Evolutionary conservation across 2,797 vertebrate species (phyloP), one percentile per base, ranked within the genome.

Genomic region (Centropyge bicolor): DNA sequence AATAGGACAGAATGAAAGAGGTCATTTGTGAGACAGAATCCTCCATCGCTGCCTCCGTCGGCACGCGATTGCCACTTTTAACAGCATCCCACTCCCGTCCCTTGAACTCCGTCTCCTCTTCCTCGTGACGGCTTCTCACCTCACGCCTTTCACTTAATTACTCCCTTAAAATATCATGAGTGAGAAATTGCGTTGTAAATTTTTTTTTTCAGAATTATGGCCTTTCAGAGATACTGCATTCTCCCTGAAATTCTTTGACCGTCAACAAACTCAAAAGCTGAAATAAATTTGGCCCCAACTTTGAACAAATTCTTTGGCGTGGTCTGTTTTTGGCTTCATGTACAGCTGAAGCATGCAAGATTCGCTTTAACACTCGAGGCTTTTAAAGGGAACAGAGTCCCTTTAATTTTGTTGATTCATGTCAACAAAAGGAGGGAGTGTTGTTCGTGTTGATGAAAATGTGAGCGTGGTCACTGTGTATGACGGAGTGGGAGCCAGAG

Each of bases 111-210:
- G 13, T 66, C 56, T 20, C 22, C 59, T 69, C 40, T 63, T 70
- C 59, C 63, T 61, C 12, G 8, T 1, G 0, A 19, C 8, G 5
- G 20, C 69, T 77, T 74, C 79, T 70, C 57, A 57, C 61, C 75
- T 76, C 62, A 59, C 76, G 80, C 45, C 17, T 82, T 78, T 48
- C 24, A 3, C 22, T 59, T 69, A 78, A 74, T 74, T 56, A 46
- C 64, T 81, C 51, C 27, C 35, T 35, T 35, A 41, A 80, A 77
- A 80, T 75, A 45, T 55, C 54, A 20, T 22, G 49, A 31, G 69
- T 70, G 55, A 63, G 73, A 70, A 63, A 74, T 19, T 45, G 62
- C 62, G 57, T 41, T 20, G n/a, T 1, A 0, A n/a, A 31, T 41
- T 65, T 67, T 71, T 49, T 56, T 65, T 70, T 72, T 65, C 52